Base-by-base conservation (phyloP, 2,888 invertebrate species). In the Drosophila pegasa region DNA sequence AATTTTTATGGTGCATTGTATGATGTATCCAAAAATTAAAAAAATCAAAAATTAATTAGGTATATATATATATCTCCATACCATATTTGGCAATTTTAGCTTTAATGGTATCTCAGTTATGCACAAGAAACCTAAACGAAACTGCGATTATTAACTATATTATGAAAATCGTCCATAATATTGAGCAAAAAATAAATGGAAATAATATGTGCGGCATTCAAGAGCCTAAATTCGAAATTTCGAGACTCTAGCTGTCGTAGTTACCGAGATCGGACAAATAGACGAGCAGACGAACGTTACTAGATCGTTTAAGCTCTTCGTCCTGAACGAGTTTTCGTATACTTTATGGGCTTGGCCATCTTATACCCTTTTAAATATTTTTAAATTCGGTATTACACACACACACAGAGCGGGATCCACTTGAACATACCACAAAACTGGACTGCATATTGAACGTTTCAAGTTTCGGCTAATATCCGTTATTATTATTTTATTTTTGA, bases 361-460 rank as follows among this genome's bases (percentile, higher is more conserved):
- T 18, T 29, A 29, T 18, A 16, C 27, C 45, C 45, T 45, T 27
- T 16, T 0, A 29, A 16, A 1, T 3, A 10, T 3, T 7, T 18
- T 45, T 6, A 6, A 12, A 18, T 45, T 12, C 27, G 45, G 45
- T 20, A 45, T 37, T 41, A 20, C 5, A 50, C 50, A 48, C 47
- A 56, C 22, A 69, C 14, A 37, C 45, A 38, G 2, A 35, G 6
- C 14, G n/a, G 2, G 10, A 50, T 20, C 8, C 47, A 41, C 41
- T 43, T 8, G 47, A 77, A 83, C 87, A 71, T 92, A 92, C 91
- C 91, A 90, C 91, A 90, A 84, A 91, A 89, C 87, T 91, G 86
- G 84, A 83, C 88, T 91, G 91, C 91, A 91, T 91, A 85, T 75
- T 57, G 59, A 45, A 40, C 25, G 47, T 64, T 56, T 48, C 47